Base-by-base conservation (phyloP, 2,888 invertebrate species). In the Hypomecis atomaria region DNA sequence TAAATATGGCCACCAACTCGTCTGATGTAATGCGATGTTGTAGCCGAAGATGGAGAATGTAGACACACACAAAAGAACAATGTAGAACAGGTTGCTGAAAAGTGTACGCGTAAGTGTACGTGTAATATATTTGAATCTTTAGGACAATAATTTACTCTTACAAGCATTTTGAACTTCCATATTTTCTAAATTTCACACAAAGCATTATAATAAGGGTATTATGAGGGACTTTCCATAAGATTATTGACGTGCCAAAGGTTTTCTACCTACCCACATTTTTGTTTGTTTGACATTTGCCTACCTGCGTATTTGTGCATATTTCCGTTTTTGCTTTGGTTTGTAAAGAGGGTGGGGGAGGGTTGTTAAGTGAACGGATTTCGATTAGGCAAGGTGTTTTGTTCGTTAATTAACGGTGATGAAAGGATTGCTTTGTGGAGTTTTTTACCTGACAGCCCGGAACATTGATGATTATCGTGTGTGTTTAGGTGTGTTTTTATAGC, bases 181-280 rank as follows among this genome's bases (percentile, higher is more conserved):
- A 48, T 50, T 53, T 60, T 62, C 58, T 63, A 65, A 69, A 69
- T 67, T 67, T 66, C 67, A 60, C 59, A 58, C 68, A 59, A 67
- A 67, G 62, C 62, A 66, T 66, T 66, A 62, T 13, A 38, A 40
- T 48, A 52, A 52, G 47, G 4, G 42, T 37, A 38, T 64, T 54
- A 45, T 49, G 52, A 59, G 40, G 10, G 11, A 56, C 62, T 45
- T 67, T 65, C 53, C 65, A 63, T 62, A 57, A 64, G 62, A 68
- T 67, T 70, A 67, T 68, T 62, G 55, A 59, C 58, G 50, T 63
- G 44, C 48, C 59, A 48, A 59, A 47, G 59, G 65, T 65, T 62
- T 23, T 52, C 40, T 9, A 47, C 5, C n/a, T 47, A 9, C 8
- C 11, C 34, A 55, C 37, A 36, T 40, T 6, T 23, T 59, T 58